These are phyloP conservation scores for Caenorhabditis sp. DNA, from an alignment of 2,888 invertebrate genomes.

Conservation along the genomic window DNA sequence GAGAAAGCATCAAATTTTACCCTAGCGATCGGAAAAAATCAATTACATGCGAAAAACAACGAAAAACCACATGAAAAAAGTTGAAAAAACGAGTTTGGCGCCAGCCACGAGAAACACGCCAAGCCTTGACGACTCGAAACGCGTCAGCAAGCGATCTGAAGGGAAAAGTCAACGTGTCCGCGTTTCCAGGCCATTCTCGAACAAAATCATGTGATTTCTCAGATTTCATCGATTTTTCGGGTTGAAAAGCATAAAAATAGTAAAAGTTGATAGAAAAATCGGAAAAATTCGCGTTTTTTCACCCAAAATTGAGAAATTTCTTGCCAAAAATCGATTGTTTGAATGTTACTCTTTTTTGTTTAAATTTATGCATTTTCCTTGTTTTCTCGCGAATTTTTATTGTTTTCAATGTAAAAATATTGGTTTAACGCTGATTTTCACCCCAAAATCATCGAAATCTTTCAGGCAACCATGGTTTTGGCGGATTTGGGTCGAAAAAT, in stretches of 20 bases:
- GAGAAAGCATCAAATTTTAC: background rate
- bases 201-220: background rate
- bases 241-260: background rate
- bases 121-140: background rate
- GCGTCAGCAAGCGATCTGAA: constrained; percentile 2
- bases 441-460: background rate
- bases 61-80: background rate
- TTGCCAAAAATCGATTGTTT: background rate
- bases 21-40: background rate
- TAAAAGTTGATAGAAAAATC: background rate
- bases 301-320: background rate
- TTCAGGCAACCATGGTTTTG: constrained; percentile 91
- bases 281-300: background rate
- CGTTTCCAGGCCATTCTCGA: background rate
- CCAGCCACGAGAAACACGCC: constrained; percentile 39
- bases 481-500: constrained; percentile 99
- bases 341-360: no score
- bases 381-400: background rate
- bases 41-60: background rate
- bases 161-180: constrained; percentile 19
- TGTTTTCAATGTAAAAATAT: background rate
- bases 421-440: background rate
- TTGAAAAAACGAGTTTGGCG: constrained; percentile 11
- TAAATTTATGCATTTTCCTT: no score
- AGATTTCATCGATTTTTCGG: background rate